These are phyloP conservation scores for Gorsachius goisagi DNA, from an alignment of 2,113 vertebrate genomes.

Conservation along the genomic window DNA sequence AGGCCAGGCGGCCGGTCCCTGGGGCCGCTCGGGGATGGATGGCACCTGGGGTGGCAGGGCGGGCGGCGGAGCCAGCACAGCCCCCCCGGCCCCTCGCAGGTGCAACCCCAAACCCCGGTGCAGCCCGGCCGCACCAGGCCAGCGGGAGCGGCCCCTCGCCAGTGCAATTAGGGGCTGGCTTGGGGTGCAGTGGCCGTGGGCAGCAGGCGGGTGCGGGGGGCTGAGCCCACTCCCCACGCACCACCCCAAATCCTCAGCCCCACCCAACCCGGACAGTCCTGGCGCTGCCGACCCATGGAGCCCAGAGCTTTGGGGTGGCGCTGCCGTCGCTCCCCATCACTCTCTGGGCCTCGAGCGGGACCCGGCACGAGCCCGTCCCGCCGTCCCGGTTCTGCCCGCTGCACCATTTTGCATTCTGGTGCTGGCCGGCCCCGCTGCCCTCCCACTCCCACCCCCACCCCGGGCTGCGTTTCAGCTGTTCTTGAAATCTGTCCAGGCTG, in stretches of 20 bases:
- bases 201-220: not conserved
- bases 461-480: slow-evolving; percentile 56
- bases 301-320: not conserved
- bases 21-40: not conserved
- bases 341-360: not conserved
- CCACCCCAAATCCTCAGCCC: not conserved
- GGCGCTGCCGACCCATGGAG: not conserved
- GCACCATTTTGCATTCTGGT: slow-evolving; percentile 57
- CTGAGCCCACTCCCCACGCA: not conserved
- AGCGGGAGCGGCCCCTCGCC: not conserved
- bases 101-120: not conserved
- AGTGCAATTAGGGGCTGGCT: not conserved
- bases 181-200: not conserved
- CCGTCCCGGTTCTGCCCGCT: not conserved
- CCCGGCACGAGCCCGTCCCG: rapidly evolving
- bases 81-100: not conserved
- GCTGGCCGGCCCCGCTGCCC: slow-evolving; percentile 50
- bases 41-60: rapidly evolving
- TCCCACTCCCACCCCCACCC: slow-evolving; percentile 63
- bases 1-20: rapidly evolving
- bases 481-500: slow-evolving; percentile 62
- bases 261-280: rapidly evolving
- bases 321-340: not conserved
- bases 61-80: rapidly evolving
- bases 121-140: not conserved